phyloP scores from a whole-genome alignment of 1,140 invertebrate genomes.

The Heliconius melpomene region DNA sequence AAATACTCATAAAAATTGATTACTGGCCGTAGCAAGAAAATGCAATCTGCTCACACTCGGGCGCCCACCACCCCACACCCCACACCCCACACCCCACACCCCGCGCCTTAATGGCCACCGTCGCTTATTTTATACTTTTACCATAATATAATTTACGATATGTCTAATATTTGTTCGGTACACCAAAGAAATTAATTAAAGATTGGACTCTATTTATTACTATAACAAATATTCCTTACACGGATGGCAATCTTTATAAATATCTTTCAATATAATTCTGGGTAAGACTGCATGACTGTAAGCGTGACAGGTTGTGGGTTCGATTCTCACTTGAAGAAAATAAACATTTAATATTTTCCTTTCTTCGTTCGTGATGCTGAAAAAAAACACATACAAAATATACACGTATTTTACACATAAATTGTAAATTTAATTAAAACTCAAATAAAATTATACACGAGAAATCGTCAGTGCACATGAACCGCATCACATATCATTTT shows the following conservation, averaged over 20 bases:
- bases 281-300: too few species aligned
- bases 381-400: too few species aligned
- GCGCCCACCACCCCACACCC: slow-evolving; percentile 36
- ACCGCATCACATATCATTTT: slow-evolving; percentile 35
- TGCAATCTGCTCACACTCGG: slow-evolving; percentile 67
- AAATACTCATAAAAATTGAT: slow-evolving; percentile 79
- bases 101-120: slow-evolving; percentile 61
- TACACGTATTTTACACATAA: neutral
- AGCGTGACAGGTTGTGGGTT: too few species aligned
- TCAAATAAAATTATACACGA: slow-evolving; percentile 7
- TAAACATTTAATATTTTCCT: too few species aligned
- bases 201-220: slow-evolving; percentile 18
- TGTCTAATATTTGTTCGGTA: slow-evolving; percentile 43
- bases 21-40: slow-evolving; percentile 75
- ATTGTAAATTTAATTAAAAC: neutral
- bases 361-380: too few species aligned
- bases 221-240: neutral
- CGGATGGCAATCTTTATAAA: neutral
- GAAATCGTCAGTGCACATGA: neutral
- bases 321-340: too few species aligned
- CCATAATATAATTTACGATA: slow-evolving; percentile 54
- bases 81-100: slow-evolving; percentile 46
- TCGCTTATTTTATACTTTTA: slow-evolving; percentile 71
- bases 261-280: too few species aligned
- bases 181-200: slow-evolving; percentile 35